Evolutionary conservation across 2,797 vertebrate species (phyloP).

Genomic region (Micromesistius poutassou): DNA sequence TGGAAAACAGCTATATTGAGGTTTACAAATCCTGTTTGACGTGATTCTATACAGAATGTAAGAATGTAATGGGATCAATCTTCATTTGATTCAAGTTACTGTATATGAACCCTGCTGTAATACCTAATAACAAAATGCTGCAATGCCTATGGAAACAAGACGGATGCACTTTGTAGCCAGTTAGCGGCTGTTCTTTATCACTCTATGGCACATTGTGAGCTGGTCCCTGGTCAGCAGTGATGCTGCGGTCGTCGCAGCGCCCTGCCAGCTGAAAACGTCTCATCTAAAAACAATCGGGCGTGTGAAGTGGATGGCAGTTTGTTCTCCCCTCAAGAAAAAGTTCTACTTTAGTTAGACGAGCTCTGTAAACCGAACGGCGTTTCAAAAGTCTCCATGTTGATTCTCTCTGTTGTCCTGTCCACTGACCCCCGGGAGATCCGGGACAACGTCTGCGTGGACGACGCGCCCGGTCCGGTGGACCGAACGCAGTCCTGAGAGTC

Average conservation of each 20-base stretch:
- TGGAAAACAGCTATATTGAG: too few relatives aligned
- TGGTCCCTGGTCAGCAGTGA: slow-evolving; percentile 1
- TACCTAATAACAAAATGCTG: background rate
- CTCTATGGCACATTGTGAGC: slow-evolving; percentile 4
- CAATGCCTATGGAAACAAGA: background rate
- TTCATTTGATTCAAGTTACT: background rate
- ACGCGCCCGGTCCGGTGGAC: background rate
- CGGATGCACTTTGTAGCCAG: background rate
- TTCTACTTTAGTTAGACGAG: background rate
- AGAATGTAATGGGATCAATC: background rate
- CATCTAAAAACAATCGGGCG: background rate
- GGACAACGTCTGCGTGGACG: background rate
- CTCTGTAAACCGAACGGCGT: background rate
- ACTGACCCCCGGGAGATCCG: background rate
- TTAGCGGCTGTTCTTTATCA: background rate
- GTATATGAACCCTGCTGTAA: slow-evolving; percentile 1
- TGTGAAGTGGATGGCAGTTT: background rate
- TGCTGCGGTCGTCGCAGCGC: background rate
- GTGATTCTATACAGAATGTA: background rate
- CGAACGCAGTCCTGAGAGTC: background rate
- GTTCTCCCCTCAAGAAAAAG: background rate
- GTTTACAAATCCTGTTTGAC: background rate
- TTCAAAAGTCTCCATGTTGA: background rate
- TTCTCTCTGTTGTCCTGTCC: background rate
- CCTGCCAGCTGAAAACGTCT: background rate